These are phyloP conservation scores for Lamellibrachia luymesi DNA, from an alignment of 1,140 invertebrate species.

Conservation along the genomic window DNA sequence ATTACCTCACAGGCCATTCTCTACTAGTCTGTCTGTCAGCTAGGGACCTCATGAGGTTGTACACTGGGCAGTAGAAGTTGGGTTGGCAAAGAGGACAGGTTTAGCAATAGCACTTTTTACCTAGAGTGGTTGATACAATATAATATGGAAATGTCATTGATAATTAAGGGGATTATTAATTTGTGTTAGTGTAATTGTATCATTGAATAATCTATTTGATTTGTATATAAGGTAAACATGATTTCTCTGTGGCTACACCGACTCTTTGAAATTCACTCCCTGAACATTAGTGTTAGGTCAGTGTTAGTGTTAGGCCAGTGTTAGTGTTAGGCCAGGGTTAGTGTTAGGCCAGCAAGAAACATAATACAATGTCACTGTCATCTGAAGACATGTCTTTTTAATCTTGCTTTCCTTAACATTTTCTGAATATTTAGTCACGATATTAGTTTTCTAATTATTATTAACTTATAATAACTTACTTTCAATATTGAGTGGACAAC, in stretches of 20 bases:
- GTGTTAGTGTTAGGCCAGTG: too few relatives aligned
- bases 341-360: too few relatives aligned
- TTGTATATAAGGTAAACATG: neutral
- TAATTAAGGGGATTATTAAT: neutral
- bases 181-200: neutral
- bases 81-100: neutral
- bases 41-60: neutral
- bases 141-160: neutral
- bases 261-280: too few relatives aligned
- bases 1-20: neutral
- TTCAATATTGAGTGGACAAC: too few relatives aligned
- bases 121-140: neutral
- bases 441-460: too few relatives aligned
- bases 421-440: too few relatives aligned
- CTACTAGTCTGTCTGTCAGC: neutral
- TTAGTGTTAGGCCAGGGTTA: too few relatives aligned
- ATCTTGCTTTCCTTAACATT: too few relatives aligned
- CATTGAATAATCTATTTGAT: neutral
- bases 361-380: too few relatives aligned
- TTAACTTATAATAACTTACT: neutral
- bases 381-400: too few relatives aligned
- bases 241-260: too few relatives aligned
- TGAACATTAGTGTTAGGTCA: too few relatives aligned
- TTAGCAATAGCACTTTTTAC: neutral
- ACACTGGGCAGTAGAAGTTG: neutral